Evolutionary conservation across 2,888 invertebrate species (phyloP).

Genomic region (Tiphia femorata): DNA sequence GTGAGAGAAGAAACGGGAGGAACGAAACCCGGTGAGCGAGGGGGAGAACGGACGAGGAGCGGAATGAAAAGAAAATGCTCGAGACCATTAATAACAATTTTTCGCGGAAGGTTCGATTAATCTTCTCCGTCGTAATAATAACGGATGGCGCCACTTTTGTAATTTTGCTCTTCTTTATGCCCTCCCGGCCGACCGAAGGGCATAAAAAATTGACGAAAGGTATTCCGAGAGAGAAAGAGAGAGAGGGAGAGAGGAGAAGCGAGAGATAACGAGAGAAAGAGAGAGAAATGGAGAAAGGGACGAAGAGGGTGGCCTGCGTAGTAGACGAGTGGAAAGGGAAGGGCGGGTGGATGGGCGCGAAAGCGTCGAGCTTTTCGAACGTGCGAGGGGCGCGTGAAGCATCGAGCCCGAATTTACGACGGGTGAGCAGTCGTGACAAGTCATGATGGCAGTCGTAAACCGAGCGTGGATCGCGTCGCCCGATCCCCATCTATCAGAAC

Average conservation of each 20-base stretch:
- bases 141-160: too few relatives aligned
- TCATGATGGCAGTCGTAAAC: slow-evolving; percentile 22
- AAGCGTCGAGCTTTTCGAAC: background rate
- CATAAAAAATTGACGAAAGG: too few relatives aligned
- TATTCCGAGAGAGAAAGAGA: slow-evolving; percentile 3
- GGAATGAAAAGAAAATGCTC: too few relatives aligned
- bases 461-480: slow-evolving; percentile 25
- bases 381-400: background rate
- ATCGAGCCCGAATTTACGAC: slow-evolving; percentile 21
- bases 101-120: too few relatives aligned
- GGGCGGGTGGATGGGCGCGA: background rate
- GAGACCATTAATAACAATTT: too few relatives aligned
- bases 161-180: too few relatives aligned
- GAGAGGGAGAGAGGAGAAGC: slow-evolving; percentile 14
- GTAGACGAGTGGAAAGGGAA: slow-evolving; percentile 1
- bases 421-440: slow-evolving; percentile 15
- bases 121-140: too few relatives aligned
- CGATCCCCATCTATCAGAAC: slow-evolving; percentile 32
- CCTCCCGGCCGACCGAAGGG: too few relatives aligned
- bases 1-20: too few relatives aligned
- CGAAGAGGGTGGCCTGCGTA: slow-evolving; percentile 28
- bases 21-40: too few relatives aligned
- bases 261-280: background rate
- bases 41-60: background rate
- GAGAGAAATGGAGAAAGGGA: slow-evolving; percentile 6